A percentile compares a stretch with the other conserved stretches of the same genome.
These are phyloP conservation scores for Chrysotoxum bicinctum DNA, from an alignment of 2,888 invertebrate species.

Conservation along the genomic window DNA sequence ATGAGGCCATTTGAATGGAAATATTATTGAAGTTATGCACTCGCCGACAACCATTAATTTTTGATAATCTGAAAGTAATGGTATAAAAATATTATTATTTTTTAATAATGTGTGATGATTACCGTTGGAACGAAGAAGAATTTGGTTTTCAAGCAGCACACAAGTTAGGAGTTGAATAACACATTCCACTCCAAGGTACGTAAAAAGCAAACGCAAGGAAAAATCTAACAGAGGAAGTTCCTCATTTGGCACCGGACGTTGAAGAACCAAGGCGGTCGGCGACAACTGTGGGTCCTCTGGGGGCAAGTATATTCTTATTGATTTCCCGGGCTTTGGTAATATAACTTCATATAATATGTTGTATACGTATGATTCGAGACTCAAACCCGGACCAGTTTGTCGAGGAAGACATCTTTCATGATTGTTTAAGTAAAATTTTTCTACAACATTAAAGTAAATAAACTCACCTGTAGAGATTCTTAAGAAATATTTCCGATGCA, in stretches of 20 bases:
- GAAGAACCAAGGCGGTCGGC: constrained; percentile 86
- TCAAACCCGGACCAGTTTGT: constrained; percentile 88
- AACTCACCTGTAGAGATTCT: constrained; percentile 91
- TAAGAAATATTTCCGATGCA: constrained; percentile 92
- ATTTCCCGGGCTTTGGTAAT: constrained; percentile 93
- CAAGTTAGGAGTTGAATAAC: constrained; percentile 97
- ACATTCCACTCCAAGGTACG: constrained; percentile 94
- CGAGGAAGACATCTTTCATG: constrained; percentile 88
- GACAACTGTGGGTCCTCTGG: constrained; percentile 87
- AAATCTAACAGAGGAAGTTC: constrained; percentile 98
- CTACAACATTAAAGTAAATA: neutral
- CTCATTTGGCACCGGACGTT: constrained; percentile 88
- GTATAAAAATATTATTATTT: neutral
- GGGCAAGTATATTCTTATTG: constrained; percentile 89
- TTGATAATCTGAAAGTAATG: constrained; percentile 93
- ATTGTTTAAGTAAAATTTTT: neutral
- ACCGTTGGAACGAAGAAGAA: constrained; percentile 96
- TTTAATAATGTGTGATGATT: constrained; percentile 61
- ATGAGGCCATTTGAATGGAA: constrained; percentile 99
- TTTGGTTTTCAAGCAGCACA: constrained; percentile 97
- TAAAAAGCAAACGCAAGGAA: constrained; percentile 93
- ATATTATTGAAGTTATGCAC: constrained; percentile 92
- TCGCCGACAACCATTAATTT: constrained; percentile 98
- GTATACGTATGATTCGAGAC: constrained; percentile 96
- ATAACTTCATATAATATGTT: constrained; percentile 97